Conservation (phyloP, 2,113 vertebrate genomes). For the Leucosticte australis region DNA sequence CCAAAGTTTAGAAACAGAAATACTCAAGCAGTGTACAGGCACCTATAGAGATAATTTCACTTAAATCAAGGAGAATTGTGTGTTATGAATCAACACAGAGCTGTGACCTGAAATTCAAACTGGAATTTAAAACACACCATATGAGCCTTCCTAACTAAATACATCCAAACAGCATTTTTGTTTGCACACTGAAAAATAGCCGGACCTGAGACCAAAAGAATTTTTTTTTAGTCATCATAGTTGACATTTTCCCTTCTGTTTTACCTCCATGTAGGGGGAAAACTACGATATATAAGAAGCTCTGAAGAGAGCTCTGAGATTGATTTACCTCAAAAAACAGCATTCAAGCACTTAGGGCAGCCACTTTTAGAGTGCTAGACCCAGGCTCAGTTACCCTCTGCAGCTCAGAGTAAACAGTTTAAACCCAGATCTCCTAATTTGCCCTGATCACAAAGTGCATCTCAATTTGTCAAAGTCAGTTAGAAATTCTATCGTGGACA, state of each 20-base stretch:
- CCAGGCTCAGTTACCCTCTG: not conserved
- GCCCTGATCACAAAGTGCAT: not conserved
- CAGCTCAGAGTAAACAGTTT: not conserved
- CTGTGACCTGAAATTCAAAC: not conserved
- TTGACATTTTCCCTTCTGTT: not conserved
- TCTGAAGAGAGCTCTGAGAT: not conserved
- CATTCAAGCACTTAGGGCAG: not conserved
- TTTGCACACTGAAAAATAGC: not conserved
- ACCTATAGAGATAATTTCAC: not conserved
- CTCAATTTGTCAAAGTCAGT: rapidly evolving
- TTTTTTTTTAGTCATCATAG: not conserved
- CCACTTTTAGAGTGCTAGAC: not conserved
- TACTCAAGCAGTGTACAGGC: not conserved
- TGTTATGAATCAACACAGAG: not conserved
- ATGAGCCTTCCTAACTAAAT: not conserved
- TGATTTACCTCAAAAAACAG: not conserved
- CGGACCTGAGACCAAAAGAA: not conserved
- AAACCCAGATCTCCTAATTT: not conserved
- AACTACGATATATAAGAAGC: not conserved
- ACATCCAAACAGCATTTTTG: not conserved
- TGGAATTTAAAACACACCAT: not conserved
- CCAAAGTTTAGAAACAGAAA: not conserved
- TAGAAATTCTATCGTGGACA: not conserved
- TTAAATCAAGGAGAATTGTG: not conserved
- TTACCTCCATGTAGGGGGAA: not conserved